Evolutionary conservation across 2,888 invertebrate genomes (phyloP).

Genomic region (Bimastos eiseni): DNA sequence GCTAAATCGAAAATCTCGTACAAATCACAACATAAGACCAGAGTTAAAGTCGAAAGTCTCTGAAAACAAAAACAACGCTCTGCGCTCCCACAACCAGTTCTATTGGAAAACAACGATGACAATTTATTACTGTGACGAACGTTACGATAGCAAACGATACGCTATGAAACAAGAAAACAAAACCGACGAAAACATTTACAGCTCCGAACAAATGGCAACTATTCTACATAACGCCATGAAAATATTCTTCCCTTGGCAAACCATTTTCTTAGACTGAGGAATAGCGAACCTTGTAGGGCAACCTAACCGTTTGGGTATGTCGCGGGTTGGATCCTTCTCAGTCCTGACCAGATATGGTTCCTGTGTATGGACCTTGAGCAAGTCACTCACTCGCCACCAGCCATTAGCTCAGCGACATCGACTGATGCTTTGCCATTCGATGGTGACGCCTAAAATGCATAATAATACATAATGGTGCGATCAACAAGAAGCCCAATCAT

Average conservation of each 20-base stretch:
- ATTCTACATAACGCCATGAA: background rate
- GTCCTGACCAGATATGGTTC: too few relatives aligned
- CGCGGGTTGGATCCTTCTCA: too few relatives aligned
- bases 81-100: background rate
- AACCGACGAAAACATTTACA: background rate
- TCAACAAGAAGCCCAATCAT: too few relatives aligned
- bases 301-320: too few relatives aligned
- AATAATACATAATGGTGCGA: too few relatives aligned
- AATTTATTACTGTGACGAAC: background rate
- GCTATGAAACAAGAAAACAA: background rate
- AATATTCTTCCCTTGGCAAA: background rate
- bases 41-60: background rate
- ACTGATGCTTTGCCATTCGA: too few relatives aligned
- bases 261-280: background rate
- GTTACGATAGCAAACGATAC: background rate
- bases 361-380: too few relatives aligned
- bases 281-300: too few relatives aligned
- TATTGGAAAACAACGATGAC: background rate
- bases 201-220: background rate
- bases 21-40: background rate
- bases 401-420: too few relatives aligned
- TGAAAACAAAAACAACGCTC: background rate
- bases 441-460: too few relatives aligned
- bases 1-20: background rate
- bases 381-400: too few relatives aligned